Base-by-base conservation (phyloP, 2,113 vertebrate genomes). In the Otocyon megalotis region DNA sequence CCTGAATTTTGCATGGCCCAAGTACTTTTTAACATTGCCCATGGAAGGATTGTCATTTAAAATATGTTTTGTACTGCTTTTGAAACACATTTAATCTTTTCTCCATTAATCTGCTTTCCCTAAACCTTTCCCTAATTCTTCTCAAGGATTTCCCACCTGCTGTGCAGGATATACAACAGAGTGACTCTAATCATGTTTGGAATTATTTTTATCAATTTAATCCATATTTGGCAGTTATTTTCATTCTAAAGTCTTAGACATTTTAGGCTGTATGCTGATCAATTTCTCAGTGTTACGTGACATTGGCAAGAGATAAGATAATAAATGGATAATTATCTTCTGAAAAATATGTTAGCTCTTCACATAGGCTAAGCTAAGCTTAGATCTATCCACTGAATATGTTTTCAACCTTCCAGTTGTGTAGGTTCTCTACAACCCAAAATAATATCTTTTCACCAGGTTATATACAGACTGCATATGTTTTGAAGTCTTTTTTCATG, bases 81-180 rank as follows among this genome's bases (percentile, higher is more conserved):
- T 98, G 98, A 98, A 98, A 97, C 93, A 97, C 97, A 98, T 98
- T 99, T 98, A 98, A 99, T 99, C 98, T 98, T 98, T 98, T 98
- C 72, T 87, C 97, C 95, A 97, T 98, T 99, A 98, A 98, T 98
- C 98, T 99, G 98, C 98, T 99, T 99, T 99, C 94, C 95, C 98
- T 99, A 98, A 99, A 99, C 98, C 99, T 98, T 98, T 98, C 97
- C 97, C 97, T 99, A 99, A 98, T 99, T 99, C 98, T 98, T 97
- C 98, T 98, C 92, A 98, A 98, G 98, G 98, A 98, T 98, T 98
- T 98, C 98, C 98, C 94, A 98, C 98, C 98, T 98, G 98, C 98
- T 98, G 98, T 98, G 98, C 94, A 95, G 98, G 94, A 97, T 98
- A 98, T 95, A 98, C 98, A 98, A 97, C 97, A 94, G 96, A 98